Evolutionary conservation across 2,888 invertebrate species (phyloP).

Genomic region (Lutraria lutraria): DNA sequence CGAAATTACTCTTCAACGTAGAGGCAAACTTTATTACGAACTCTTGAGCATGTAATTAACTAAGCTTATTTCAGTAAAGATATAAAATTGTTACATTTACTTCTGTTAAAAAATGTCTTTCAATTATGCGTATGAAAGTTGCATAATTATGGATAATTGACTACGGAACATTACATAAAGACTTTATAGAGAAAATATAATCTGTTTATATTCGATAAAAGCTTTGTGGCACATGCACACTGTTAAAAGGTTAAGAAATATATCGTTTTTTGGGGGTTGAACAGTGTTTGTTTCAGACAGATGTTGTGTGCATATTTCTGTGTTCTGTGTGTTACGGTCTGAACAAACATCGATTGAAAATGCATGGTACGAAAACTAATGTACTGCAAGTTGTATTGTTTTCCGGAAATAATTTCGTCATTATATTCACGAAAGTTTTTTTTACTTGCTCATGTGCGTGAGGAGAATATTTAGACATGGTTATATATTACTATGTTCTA

Average conservation of each 20-base stretch:
- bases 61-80: too few relatives aligned
- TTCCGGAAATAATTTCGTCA: too few relatives aligned
- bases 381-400: not conserved
- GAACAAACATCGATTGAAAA: not conserved
- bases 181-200: not conserved
- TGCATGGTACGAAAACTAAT: not conserved
- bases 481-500: too few relatives aligned
- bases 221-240: not conserved
- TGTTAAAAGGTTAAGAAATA: not conserved
- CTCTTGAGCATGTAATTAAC: too few relatives aligned
- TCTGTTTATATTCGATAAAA: not conserved
- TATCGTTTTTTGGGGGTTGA: too few relatives aligned
- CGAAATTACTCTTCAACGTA: too few relatives aligned
- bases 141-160: not conserved
- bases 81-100: too few relatives aligned
- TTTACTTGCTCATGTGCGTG: too few relatives aligned
- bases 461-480: too few relatives aligned
- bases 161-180: not conserved
- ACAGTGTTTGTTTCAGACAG: not conserved
- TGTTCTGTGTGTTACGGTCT: not conserved
- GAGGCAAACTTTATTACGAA: too few relatives aligned
- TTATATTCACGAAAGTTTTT: too few relatives aligned
- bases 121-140: not conserved
- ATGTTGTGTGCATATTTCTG: not conserved
- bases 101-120: too few relatives aligned